Conservation (phyloP, 2,113 vertebrate species). For the Todiramphus chloris region DNA sequence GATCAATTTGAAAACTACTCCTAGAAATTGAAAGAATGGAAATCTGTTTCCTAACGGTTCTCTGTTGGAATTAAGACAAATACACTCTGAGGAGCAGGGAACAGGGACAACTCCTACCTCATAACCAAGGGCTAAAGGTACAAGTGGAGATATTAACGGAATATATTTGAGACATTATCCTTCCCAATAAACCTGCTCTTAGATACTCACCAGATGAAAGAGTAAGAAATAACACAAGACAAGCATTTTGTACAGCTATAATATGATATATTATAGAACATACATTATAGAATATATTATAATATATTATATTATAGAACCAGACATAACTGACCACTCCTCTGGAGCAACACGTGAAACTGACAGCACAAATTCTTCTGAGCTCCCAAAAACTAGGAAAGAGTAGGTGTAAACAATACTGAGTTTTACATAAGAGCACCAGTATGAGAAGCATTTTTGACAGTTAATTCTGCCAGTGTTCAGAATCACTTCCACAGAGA, state of each 20-base stretch:
- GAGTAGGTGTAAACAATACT: background rate
- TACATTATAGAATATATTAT: too few species aligned
- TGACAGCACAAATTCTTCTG: background rate
- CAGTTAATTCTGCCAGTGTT: background rate
- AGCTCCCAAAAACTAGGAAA: background rate
- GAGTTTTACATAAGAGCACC: background rate
- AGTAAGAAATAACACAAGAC: background rate
- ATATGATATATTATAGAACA: too few species aligned
- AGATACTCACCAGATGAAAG: rapidly evolving
- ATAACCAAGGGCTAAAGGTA: background rate
- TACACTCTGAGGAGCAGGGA: background rate
- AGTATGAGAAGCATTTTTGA: background rate
- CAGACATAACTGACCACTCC: background rate
- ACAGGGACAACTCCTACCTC: background rate
- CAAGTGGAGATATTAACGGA: background rate
- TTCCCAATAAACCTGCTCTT: background rate
- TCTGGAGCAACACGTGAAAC: background rate
- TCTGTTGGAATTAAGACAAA: background rate
- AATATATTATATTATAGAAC: background rate
- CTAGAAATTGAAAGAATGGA: background rate
- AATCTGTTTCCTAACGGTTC: background rate
- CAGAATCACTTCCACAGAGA: background rate
- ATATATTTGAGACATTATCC: background rate
- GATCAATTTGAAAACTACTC: background rate
- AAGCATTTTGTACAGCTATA: background rate